Evolutionary conservation across 2,888 invertebrate species (phyloP).

Genomic region (Polymixis lichenea): DNA sequence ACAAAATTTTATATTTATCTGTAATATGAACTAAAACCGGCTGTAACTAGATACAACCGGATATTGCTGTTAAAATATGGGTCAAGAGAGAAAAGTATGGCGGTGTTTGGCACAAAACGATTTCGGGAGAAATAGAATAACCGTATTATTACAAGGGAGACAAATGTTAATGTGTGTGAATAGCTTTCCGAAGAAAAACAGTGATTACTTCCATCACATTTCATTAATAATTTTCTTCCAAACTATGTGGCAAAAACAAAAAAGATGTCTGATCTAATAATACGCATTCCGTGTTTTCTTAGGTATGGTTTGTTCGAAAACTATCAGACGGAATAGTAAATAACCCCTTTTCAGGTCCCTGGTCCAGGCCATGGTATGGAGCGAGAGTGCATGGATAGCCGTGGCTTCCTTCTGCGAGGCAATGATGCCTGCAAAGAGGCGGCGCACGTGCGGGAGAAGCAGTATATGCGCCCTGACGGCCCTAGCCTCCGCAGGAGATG

Average conservation of each 20-base stretch:
- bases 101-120: conserved; percentile 3
- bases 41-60: conserved; percentile 58
- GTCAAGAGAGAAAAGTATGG: conserved; percentile 47
- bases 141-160: conserved; percentile 14
- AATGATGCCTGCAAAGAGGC: too few species aligned
- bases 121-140: neutral
- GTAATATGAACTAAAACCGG: conserved; percentile 21
- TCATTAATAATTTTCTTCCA: conserved; percentile 11
- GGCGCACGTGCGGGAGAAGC: too few species aligned
- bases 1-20: conserved; percentile 1
- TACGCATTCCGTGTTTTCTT: neutral
- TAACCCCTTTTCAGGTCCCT: too few species aligned
- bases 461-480: too few species aligned
- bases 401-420: too few species aligned
- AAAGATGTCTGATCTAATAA: neutral
- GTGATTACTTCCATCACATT: neutral
- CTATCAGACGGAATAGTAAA: neutral
- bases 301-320: neutral
- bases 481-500: too few species aligned
- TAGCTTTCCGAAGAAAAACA: conserved; percentile 30
- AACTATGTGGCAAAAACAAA: neutral
- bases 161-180: conserved; percentile 26
- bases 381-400: too few species aligned
- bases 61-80: conserved; percentile 62
- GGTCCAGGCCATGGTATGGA: too few species aligned